Conservation (phyloP, 2,113 vertebrate genomes). For the Lepus europaeus region DNA sequence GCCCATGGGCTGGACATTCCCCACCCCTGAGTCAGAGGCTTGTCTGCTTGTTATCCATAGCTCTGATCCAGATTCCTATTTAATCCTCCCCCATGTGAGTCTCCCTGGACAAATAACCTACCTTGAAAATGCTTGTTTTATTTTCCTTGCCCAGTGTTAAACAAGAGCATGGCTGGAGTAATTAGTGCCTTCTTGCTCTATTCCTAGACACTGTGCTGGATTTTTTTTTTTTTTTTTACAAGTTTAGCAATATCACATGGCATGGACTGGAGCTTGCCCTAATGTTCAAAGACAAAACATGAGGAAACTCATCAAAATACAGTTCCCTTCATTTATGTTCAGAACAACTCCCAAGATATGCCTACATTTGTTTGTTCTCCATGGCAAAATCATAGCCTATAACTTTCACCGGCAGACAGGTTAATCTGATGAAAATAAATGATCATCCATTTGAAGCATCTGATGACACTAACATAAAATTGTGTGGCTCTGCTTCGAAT, state of each 20-base stretch:
- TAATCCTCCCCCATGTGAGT: not conserved
- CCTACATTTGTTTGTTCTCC: not conserved
- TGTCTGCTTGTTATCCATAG: not conserved
- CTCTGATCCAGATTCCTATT: not conserved
- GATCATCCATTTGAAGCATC: not conserved
- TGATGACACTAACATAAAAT: not conserved
- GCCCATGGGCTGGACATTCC: no score
- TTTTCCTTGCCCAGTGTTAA: not conserved
- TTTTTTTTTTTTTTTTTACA: not conserved
- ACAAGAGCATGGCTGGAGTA: not conserved
- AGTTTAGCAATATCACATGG: not conserved
- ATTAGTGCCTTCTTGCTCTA: not conserved
- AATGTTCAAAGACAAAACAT: not conserved
- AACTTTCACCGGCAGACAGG: not conserved
- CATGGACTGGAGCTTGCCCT: not conserved
- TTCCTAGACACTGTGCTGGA: not conserved
- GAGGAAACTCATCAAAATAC: not conserved
- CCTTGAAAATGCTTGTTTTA: conserved; percentile 39
- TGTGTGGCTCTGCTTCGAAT: not conserved
- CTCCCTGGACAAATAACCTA: not conserved
- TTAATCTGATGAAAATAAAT: not conserved
- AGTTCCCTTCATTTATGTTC: not conserved
- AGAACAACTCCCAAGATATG: not conserved
- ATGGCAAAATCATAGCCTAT: not conserved
- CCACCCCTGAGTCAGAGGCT: no score